These are phyloP conservation scores for Scylla paramamosain DNA, from an alignment of 1,140 invertebrate genomes.

Conservation along the genomic window DNA sequence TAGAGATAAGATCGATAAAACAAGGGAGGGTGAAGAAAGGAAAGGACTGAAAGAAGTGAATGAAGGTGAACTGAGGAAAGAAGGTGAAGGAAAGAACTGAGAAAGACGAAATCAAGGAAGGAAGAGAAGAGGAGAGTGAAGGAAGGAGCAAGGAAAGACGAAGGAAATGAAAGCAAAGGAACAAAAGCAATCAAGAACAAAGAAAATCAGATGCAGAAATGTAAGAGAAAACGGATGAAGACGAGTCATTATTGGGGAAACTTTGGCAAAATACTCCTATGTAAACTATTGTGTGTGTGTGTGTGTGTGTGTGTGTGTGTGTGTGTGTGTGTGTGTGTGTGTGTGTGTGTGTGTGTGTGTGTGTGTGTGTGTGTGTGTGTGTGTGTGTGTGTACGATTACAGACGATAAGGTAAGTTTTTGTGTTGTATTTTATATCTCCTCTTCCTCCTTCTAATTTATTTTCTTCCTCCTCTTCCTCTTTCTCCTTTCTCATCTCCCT, in stretches of 20 bases:
- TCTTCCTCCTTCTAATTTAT: background rate
- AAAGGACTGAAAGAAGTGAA: background rate
- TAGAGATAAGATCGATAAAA: background rate
- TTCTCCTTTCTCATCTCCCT: background rate
- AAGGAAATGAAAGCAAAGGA: background rate
- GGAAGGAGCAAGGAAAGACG: background rate
- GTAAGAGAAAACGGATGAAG: too few species aligned
- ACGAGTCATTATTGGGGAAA: too few species aligned
- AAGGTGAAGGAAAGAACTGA: too few species aligned
- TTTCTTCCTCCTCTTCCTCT: background rate
- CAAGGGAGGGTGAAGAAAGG: background rate
- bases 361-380: constrained; percentile 40
- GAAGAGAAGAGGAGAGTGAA: background rate
- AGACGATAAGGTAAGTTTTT: background rate
- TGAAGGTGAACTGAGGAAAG: too few species aligned
- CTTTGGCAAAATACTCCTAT: too few species aligned
- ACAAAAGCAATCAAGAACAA: too few species aligned
- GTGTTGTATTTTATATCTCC: background rate
- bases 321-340: background rate
- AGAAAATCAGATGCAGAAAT: too few species aligned
- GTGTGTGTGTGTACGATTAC: background rate
- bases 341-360: constrained; percentile 1
- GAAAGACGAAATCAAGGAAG: too few species aligned
- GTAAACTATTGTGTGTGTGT: background rate
- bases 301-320: background rate